phyloP scores from a whole-genome alignment of 2,888 invertebrate species.

The Brachyptera risi region DNA sequence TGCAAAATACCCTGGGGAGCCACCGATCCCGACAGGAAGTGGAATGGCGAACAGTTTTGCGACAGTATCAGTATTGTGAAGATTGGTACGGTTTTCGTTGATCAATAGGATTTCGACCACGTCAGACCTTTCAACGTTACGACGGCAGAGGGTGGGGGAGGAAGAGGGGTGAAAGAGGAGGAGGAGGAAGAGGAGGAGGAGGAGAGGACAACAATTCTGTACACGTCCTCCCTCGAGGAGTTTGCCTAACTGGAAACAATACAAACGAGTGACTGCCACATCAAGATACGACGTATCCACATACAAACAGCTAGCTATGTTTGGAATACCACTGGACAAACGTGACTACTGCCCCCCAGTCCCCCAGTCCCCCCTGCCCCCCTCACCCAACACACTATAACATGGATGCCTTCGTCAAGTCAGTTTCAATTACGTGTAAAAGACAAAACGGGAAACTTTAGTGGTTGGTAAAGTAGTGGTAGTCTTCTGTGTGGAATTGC shows the following conservation, averaged over 20 bases:
- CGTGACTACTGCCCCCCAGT: too few relatives aligned
- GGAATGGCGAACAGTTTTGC: neutral
- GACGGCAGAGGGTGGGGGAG: too few relatives aligned
- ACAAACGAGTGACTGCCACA: conserved; percentile 5
- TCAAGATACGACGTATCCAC: conserved; percentile 1
- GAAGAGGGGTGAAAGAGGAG: too few relatives aligned
- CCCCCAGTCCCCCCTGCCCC: neutral
- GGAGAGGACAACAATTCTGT: conserved; percentile 13
- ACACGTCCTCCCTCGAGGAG: conserved; percentile 11
- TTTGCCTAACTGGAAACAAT: conserved; percentile 12
- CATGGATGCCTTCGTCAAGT: too few relatives aligned
- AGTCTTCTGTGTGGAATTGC: too few relatives aligned
- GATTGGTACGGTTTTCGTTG: conserved; percentile 17
- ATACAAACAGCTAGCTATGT: too few relatives aligned
- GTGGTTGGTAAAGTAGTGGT: too few relatives aligned
- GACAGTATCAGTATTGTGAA: conserved; percentile 12
- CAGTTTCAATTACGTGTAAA: too few relatives aligned
- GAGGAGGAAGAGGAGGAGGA: too few relatives aligned
- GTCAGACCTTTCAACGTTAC: conserved; percentile 1
- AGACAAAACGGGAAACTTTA: too few relatives aligned
- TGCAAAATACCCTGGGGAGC: neutral
- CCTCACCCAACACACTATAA: too few relatives aligned
- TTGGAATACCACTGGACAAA: too few relatives aligned
- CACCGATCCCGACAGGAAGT: neutral
- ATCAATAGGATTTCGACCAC: conserved; percentile 12